Evolutionary conservation across 1,140 invertebrate species (phyloP).

Genomic region (Pseudomyrmex dendroicus): DNA sequence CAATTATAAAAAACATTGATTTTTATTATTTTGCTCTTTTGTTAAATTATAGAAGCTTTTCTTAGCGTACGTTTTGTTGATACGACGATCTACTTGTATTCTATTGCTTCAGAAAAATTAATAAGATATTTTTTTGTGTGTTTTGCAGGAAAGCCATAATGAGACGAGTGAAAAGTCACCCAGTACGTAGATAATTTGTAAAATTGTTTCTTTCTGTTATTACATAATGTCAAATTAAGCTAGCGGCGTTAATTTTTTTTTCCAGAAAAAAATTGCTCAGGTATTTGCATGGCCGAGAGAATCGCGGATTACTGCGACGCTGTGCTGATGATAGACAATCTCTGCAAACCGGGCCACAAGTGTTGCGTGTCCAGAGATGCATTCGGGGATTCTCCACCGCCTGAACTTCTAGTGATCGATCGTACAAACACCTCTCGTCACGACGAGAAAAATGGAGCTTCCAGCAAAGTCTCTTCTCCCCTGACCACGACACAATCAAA

Average conservation of each 20-base stretch:
- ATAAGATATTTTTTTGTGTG: no score
- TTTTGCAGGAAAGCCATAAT: conserved; percentile 69
- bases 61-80: background rate
- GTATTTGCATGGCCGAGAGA: conserved; percentile 92
- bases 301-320: conserved; percentile 94
- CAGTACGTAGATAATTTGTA: conserved; percentile 68
- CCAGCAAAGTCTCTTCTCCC: conserved; percentile 24
- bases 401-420: conserved; percentile 89
- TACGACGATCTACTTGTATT: conserved; percentile 11
- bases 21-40: background rate
- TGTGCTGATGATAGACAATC: conserved; percentile 88
- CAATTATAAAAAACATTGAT: background rate
- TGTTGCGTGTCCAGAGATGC: conserved; percentile 92
- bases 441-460: conserved; percentile 79
- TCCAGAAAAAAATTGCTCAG: conserved; percentile 89
- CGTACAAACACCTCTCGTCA: conserved; percentile 78
- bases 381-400: conserved; percentile 88
- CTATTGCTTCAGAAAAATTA: background rate
- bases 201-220: conserved; percentile 15
- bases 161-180: conserved; percentile 61
- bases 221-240: background rate
- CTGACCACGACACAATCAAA: conserved; percentile 77
- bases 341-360: conserved; percentile 90
- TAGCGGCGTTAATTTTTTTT: conserved; percentile 32
- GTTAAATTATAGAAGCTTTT: conserved; percentile 1